Base-by-base conservation (phyloP, 2,888 invertebrate genomes). In the Drosophila bunnanda region DNA sequence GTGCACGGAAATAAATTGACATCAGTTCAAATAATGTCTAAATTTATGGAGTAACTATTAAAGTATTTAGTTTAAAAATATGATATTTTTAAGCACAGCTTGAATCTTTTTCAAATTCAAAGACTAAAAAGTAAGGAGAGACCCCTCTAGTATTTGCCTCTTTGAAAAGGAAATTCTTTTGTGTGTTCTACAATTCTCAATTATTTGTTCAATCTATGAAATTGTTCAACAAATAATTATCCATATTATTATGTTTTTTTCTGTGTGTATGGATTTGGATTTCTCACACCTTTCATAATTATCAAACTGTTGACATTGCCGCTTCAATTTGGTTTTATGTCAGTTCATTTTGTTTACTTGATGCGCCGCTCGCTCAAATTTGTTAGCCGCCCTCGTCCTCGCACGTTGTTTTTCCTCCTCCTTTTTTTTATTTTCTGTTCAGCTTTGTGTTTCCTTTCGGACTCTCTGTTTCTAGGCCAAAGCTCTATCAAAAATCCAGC, bases 391-490 rank as follows among this genome's bases (percentile, higher is more conserved):
- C 56, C 57, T 52, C 71, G 54, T 38, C 54, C 39, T 41, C 17
- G 30, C 20, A n/a, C 20, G 30, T 15, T 13, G 15, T 20, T 53
- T 30, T 20, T n/a, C 15, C 6, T 15, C 30, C 39, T n/a, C n/a
- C n/a, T n/a, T n/a, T n/a, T n/a, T n/a, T n/a, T n/a, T 62, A 25
- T 60, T 66, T 56, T n/a, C n/a, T 64, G 41, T 54, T 20, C 32
- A 34, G 50, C 32, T 22, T 34, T 62, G 53, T 60, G 70, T 72
- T 30, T 48, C 32, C 10, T 48, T 39, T 15, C 65, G 77, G 67
- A 77, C 72, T 78, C 77, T 59, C 32, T 56, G 80, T 89, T 85
- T 85, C 89, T 85, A 85, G 85, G 89, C 85, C 85, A 85, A 85
- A 85, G 85, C 85, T 85, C 85, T 76, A 72, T 70, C 55, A 22